Conservation (phyloP, 2,797 vertebrate species). For the Melanotaenia pygmaea region DNA sequence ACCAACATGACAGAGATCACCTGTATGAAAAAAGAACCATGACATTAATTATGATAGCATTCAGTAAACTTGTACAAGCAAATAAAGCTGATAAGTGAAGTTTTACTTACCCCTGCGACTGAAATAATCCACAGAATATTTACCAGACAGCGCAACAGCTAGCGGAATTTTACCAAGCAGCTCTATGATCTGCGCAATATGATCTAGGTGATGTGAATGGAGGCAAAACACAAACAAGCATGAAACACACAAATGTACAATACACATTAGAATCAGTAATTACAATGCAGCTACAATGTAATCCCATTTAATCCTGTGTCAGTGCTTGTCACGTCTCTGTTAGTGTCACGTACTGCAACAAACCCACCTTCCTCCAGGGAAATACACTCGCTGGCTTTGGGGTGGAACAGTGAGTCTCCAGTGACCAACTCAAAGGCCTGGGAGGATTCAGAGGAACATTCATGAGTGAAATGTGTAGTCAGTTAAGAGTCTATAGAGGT, state of each 20-base stretch:
- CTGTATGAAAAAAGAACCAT: conserved; percentile 61
- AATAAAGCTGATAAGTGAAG: background rate
- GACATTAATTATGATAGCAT: too few species aligned
- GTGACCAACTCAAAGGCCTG: conserved; percentile 90
- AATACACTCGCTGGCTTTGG: conserved; percentile 81
- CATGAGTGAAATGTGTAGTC: background rate
- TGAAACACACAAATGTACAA: conserved; percentile 8
- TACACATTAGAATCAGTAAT: conserved; percentile 12
- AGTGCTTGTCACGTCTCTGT: conserved; percentile 15
- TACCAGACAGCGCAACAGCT: conserved; percentile 81
- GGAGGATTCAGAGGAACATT: conserved; percentile 38
- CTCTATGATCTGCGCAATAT: conserved; percentile 86
- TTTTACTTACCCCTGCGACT: conserved; percentile 81
- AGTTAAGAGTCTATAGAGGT: background rate
- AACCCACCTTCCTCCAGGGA: conserved; percentile 88
- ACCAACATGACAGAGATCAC: conserved; percentile 80
- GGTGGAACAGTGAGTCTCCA: conserved; percentile 86
- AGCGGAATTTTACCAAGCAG: conserved; percentile 87
- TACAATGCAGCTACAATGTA: conserved; percentile 23
- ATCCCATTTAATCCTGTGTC: conserved; percentile 35
- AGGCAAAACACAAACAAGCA: conserved; percentile 5
- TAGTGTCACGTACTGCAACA: conserved; percentile 2
- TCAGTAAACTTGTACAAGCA: background rate
- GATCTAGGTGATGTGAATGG: conserved; percentile 76
- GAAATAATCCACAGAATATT: conserved; percentile 86